Conservation (phyloP, 2,797 vertebrate genomes). For the Myotis findleyi region DNA sequence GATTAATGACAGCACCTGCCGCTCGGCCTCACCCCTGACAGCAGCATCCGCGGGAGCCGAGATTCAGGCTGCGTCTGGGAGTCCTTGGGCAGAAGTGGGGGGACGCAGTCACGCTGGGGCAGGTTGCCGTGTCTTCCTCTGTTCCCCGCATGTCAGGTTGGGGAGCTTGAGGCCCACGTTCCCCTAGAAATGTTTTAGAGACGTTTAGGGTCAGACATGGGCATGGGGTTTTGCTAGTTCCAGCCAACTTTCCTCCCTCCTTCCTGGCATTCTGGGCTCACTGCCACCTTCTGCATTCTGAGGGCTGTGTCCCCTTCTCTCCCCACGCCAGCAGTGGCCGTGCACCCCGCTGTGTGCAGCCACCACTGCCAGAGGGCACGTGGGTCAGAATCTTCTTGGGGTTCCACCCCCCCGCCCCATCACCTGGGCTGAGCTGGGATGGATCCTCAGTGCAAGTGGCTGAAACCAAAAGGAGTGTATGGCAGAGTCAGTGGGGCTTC, state of each 20-base stretch:
- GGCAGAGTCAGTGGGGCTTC: not conserved
- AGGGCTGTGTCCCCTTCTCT: not conserved
- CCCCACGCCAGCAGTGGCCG: fast-evolving
- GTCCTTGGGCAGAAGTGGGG: not conserved
- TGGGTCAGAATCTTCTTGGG: not conserved
- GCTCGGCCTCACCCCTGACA: constrained; percentile 64
- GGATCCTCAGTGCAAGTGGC: not conserved
- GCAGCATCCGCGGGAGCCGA: constrained; percentile 72
- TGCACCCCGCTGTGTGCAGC: fast-evolving
- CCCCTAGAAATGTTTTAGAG: not conserved
- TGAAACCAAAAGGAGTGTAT: not conserved
- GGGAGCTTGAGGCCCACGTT: too few species aligned
- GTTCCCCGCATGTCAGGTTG: not conserved
- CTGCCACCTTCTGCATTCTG: not conserved
- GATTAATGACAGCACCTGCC: constrained; percentile 85
- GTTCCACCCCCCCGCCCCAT: not conserved
- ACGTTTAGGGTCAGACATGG: not conserved
- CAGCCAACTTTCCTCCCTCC: not conserved
- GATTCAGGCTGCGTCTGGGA: constrained; percentile 42
- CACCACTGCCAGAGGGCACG: not conserved
- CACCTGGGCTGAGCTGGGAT: not conserved
- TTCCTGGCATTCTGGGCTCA: not conserved
- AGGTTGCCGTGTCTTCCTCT: not conserved
- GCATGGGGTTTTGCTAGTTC: not conserved
- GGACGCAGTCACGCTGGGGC: not conserved